phyloP scores from a whole-genome alignment of 1,140 invertebrate genomes.

The Apis mellifera region Amel_HAv3.1 CM009933.2:8016001-8016500 shows the following conservation, averaged over 20 bases:
- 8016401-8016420: too few relatives aligned
- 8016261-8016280: not conserved
- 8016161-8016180: not conserved
- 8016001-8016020: not conserved
- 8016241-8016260: slow-evolving; percentile 19
- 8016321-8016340: not conserved
- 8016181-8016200: not conserved
- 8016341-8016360: not conserved
- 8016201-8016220: slow-evolving; percentile 31
- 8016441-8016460: too few relatives aligned
- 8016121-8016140: slow-evolving; percentile 29
- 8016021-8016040: not conserved
- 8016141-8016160: slow-evolving; percentile 42
- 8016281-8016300: not conserved
- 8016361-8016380: too few relatives aligned
- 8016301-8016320: not conserved
- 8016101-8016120: slow-evolving; percentile 52
- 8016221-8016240: slow-evolving; percentile 3
- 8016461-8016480: too few relatives aligned
- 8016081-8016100: slow-evolving; percentile 6
- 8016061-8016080: not conserved
- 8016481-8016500: too few relatives aligned
- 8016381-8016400: too few relatives aligned
- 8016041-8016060: not conserved
- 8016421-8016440: too few relatives aligned